Base-by-base conservation (phyloP, 2,113 vertebrate species). In the Phasianus colchicus region DNA sequence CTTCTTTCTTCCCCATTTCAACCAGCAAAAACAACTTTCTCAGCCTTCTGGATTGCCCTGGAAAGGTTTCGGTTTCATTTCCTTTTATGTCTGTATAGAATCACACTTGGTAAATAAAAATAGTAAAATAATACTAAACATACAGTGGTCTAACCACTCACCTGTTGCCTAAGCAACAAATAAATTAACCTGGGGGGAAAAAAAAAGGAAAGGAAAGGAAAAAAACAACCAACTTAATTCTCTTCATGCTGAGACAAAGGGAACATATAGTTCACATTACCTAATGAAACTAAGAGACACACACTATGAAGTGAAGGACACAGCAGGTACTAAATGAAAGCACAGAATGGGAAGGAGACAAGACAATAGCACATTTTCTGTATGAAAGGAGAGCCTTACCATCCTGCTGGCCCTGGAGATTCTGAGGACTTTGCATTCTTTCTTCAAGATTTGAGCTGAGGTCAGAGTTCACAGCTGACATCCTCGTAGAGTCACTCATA, bases 361-460 rank as follows among this genome's bases (percentile, higher is more conserved):
- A 52, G 38, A 70, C 70, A 71, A 75, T 55, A 66, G 42, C 20
- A 4, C 42, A 79, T 86, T 79, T 93, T 89, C 72, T 72, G 17
- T 40, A 80, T 1, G 21, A 88, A 58, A 90, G 22, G 1, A 84
- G 88, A 90, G 66, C 58, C 98, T 98, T 98, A 98, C 98, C 98
- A 91, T 98, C 98, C 94, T 98, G 98, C 90, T 98, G 98, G 63
- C 97, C 96, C 34, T 97, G 98, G 63, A 98, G 97, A 89, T 97
- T 98, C 96, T 98, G 98, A 60, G 98, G 98, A 95, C 98, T 98
- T 83, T 98, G 98, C 97, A 98, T 98, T 96, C 98, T 98, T 92
- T 98, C 98, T 92, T 98, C 98, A 40, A 98, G 98, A 86, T 98
- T 98, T 83, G 98, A 98, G 94, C 98, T 98, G 74, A 98, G 98